Base-by-base conservation (phyloP, 2,797 vertebrate species). In the Chaetodon trifasciatus region DNA sequence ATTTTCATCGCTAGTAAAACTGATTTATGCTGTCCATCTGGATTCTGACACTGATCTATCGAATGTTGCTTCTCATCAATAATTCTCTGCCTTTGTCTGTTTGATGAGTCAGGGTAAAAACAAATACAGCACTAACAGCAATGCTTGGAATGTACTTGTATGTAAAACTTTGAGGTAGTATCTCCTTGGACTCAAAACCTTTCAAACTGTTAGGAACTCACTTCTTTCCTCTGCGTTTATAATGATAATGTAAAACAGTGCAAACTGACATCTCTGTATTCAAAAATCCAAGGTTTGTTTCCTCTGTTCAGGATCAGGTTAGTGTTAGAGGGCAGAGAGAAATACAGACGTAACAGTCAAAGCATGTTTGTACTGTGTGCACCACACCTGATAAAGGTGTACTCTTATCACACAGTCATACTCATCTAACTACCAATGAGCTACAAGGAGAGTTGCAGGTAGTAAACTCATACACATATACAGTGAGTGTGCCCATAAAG, bases 341-440 rank as follows among this genome's bases (percentile, higher is more conserved):
- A 39, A 49, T 0, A 67, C 6, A 8, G n/a, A 39, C 7, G 16
- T 2, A 63, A 46, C 32, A 74, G 44, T 64, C 12, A 24, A 40
- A 37, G 52, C 17, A 62, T 85, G 82, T 88, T 88, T 88, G 77
- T 39, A 76, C 37, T 79, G 74, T 68, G 39, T 64, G 67, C 16
- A 67, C 77, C 75, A 57, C 64, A 67, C 52, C 79, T 88, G 70
- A 78, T 82, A 75, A 83, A 68, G 47, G 44, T 53, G 50, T 49
- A 5, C 6, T 57, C 10, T 79, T 81, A 78, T 69, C 70, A 71
- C 21, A 23, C 4, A 53, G 24, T 40, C 11, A 21, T 76, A 66
- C 61, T 78, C 46, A 78, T 64, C 16, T 8, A 52, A 39, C 58
- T 11, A 67, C 71, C 40, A 64, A 17, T 72, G 37, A 70, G 15